Base-by-base conservation (phyloP, 1,140 invertebrate species). In the Ganaspis sp. region DNA sequence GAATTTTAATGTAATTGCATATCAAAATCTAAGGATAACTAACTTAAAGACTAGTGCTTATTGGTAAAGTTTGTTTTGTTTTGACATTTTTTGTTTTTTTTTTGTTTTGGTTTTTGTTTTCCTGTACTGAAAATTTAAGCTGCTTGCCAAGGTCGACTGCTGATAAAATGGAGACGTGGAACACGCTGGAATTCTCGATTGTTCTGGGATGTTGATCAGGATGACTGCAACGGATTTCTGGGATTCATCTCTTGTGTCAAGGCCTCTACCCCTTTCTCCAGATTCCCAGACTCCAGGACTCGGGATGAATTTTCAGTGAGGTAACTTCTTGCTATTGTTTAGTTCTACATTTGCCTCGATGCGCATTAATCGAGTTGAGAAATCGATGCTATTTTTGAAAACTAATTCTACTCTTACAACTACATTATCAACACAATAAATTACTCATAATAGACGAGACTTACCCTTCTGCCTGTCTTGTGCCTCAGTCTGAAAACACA, bases 401-500 rank as follows among this genome's bases (percentile, higher is more conserved):
- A 29, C 23, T 64, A 64, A n/a, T 9, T n/a, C 58, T 64, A 64
- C 34, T 54, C 58, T 12, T 40, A 49, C 38, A 17, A 49, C 37
- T 75, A 58, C 77, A 69, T 71, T 53, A 34, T 34, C 49, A 58
- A 40, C 71, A 29, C 17, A 70, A n/a, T 45, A 76, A 72, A 45
- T 45, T 29, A 80, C 42, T 72, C 23, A 71, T 53, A 53, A 69
- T 53, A 69, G n/a, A 76, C 69, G 49, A 40, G 75, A 90, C 89
- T 90, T 90, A 91, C 90, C 89, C 83, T 90, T 90, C 73, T 86
- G 86, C 77, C 84, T 87, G n/a, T 89, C 87, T 75, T 87, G 87
- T 23, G 85, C 87, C 75, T 90, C 89, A 23, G 84, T 86, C 87
- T 89, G 83, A 58, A 87, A 89, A 73, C 72, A 70, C 45, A 77